phyloP scores from a whole-genome alignment of 37 sponge, comb jelly and placozoan species.

The Beroe ovata region DNA sequence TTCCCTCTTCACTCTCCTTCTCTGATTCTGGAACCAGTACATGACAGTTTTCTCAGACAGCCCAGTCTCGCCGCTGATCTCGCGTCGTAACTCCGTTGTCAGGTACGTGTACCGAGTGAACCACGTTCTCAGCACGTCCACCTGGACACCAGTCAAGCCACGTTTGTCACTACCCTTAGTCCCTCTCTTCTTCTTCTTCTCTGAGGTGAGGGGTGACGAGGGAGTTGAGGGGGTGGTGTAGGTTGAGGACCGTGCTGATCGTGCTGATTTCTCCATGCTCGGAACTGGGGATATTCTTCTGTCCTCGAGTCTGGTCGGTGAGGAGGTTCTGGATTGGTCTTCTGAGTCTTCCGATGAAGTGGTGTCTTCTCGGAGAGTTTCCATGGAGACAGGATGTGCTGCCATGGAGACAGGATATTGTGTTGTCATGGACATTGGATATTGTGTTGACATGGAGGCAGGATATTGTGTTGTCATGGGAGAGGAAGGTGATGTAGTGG shows the following conservation, averaged over 20 bases:
- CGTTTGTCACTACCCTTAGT: slow-evolving; percentile 11
- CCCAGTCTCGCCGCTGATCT: slow-evolving; percentile 11
- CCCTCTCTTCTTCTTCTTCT: not conserved
- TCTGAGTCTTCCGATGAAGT: not conserved
- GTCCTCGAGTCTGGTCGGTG: too few relatives aligned
- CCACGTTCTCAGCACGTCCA: not conserved
- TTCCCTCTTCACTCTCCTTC: slow-evolving; percentile 26
- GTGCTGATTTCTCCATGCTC: too few relatives aligned
- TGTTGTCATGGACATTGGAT: too few relatives aligned
- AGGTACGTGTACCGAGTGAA: slow-evolving; percentile 22
- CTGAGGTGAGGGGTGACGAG: not conserved
- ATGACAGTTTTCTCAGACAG: slow-evolving; percentile 60
- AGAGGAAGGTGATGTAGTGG: not conserved
- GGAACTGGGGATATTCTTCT: too few relatives aligned
- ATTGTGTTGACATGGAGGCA: too few relatives aligned
- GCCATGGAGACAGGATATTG: too few relatives aligned
- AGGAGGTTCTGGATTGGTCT: not conserved
- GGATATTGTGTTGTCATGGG: too few relatives aligned
- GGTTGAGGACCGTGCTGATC: not conserved
- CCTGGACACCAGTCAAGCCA: not conserved
- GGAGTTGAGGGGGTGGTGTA: not conserved
- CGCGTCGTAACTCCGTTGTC: not conserved
- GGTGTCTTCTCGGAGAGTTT: not conserved
- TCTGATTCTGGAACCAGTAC: slow-evolving; percentile 68
- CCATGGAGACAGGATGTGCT: not conserved